These are phyloP conservation scores for Gymnocheta viridis DNA, from an alignment of 2,888 invertebrate species.

Conservation along the genomic window DNA sequence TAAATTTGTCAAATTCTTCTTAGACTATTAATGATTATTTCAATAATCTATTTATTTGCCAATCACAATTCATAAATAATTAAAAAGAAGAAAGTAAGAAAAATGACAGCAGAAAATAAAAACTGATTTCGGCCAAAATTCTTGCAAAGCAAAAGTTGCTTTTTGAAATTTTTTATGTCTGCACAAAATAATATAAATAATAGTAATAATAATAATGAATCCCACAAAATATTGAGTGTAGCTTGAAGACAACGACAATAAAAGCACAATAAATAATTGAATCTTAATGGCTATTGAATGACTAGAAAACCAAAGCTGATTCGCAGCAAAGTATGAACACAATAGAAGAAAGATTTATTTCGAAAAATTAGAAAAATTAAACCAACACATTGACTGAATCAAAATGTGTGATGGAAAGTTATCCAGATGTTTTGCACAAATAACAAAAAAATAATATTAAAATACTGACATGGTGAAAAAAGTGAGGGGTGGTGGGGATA, in stretches of 20 bases:
- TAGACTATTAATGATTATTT: neutral
- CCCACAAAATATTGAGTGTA: slow-evolving; percentile 1
- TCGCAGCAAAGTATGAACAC: neutral
- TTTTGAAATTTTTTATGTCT: neutral
- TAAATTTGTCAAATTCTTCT: neutral
- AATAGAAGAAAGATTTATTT: slow-evolving; percentile 32
- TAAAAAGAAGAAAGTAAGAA: neutral
- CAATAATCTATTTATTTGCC: neutral
- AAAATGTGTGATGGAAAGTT: slow-evolving; percentile 56
- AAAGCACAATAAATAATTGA: slow-evolving; percentile 38
- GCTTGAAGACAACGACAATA: neutral
- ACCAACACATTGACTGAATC: neutral
- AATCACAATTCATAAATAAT: slow-evolving; percentile 14
- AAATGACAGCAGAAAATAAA: neutral
- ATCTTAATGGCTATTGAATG: slow-evolving; percentile 7
- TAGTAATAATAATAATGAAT: no score
- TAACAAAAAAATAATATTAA: neutral
- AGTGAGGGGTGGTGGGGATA: neutral
- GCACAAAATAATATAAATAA: neutral
- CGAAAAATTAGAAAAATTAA: neutral
- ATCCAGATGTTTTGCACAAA: slow-evolving; percentile 53
- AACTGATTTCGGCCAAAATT: neutral
- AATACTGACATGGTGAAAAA: neutral
- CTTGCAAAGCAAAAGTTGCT: neutral
- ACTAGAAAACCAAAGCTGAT: slow-evolving; percentile 36